Evolutionary conservation across 1,140 invertebrate species (phyloP).

Genomic region (Papilio glaucus): DNA sequence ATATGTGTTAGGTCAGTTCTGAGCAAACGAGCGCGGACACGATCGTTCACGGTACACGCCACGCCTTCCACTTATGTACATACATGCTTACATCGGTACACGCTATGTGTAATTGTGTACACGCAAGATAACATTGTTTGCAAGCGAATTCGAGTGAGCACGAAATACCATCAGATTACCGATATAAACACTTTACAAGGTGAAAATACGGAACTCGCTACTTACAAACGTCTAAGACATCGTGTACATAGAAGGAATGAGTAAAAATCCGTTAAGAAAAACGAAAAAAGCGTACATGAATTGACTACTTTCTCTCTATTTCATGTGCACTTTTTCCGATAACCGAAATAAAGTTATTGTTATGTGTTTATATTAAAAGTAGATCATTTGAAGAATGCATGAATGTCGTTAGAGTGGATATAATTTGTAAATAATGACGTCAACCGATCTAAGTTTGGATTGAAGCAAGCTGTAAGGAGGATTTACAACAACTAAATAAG

Average conservation of each 20-base stretch:
- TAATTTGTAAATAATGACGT: too few relatives aligned
- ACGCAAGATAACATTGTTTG: constrained; percentile 29
- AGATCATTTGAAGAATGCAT: too few relatives aligned
- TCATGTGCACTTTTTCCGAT: too few relatives aligned
- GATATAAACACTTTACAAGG: background rate
- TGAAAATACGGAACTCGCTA: background rate
- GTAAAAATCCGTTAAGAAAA: too few relatives aligned
- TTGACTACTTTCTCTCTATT: too few relatives aligned
- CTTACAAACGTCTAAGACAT: background rate
- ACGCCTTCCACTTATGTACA: constrained; percentile 6
- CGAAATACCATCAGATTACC: background rate
- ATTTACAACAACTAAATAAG: too few relatives aligned
- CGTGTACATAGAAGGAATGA: background rate
- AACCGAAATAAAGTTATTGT: too few relatives aligned
- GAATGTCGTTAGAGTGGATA: too few relatives aligned
- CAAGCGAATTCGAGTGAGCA: background rate
- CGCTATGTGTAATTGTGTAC: constrained; percentile 4
- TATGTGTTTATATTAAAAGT: too few relatives aligned
- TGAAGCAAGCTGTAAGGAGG: too few relatives aligned
- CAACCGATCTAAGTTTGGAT: too few relatives aligned
- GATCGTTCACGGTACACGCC: constrained; percentile 1
- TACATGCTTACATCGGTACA: background rate
- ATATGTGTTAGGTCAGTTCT: constrained; percentile 22
- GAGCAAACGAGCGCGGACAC: background rate
- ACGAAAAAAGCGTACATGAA: too few relatives aligned